Evolutionary conservation across 1,140 invertebrate species (phyloP).

Genomic region (Orchesella cincta): DNA sequence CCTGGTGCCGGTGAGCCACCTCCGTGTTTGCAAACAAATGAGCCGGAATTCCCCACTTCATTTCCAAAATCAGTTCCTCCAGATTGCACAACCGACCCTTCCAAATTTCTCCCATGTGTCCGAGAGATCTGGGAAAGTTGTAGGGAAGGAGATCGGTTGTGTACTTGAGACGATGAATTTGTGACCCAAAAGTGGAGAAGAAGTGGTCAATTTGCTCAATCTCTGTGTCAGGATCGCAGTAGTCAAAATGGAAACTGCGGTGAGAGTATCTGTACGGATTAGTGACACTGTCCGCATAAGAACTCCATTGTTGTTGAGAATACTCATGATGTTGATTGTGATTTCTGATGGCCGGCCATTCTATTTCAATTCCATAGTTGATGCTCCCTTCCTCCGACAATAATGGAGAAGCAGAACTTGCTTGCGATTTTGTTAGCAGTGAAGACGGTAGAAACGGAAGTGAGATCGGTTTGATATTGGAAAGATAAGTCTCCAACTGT

Average conservation of each 20-base stretch:
- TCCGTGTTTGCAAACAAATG: neutral
- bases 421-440: too few species aligned
- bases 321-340: too few species aligned
- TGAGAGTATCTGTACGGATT: neutral
- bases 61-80: constrained; percentile 10
- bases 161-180: constrained; percentile 8
- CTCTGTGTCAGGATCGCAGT: neutral
- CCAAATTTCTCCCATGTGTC: constrained; percentile 19
- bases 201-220: neutral
- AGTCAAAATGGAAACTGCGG: constrained; percentile 25
- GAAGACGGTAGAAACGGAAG: neutral
- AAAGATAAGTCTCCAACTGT: neutral
- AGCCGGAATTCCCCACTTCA: constrained; percentile 18
- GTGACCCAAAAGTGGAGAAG: neutral
- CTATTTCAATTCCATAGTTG: neutral
- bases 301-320: too few species aligned
- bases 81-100: neutral
- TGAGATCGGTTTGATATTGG: constrained; percentile 15
- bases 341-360: too few species aligned
- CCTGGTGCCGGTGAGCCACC: neutral
- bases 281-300: too few species aligned
- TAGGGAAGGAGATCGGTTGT: constrained; percentile 22
- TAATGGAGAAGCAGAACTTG: too few species aligned
- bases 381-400: neutral
- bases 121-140: neutral